Evolutionary conservation across 2,888 invertebrate species (phyloP).

Genomic region (Sarcophaga variegata): DNA sequence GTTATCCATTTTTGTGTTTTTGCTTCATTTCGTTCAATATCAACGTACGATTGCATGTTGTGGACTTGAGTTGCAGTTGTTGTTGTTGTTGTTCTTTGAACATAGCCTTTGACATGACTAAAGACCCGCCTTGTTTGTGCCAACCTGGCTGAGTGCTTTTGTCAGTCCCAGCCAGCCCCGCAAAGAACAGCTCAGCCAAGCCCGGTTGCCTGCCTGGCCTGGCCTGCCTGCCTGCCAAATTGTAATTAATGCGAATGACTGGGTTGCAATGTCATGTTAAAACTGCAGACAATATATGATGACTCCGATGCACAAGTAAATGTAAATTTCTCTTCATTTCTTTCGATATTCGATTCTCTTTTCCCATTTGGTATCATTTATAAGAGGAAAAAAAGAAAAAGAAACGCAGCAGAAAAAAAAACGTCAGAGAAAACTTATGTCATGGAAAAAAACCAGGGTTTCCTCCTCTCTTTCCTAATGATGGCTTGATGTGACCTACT

Average conservation of each 20-base stretch:
- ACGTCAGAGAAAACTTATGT: background rate
- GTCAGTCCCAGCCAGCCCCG: too few species aligned
- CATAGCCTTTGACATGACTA: slow-evolving; percentile 67
- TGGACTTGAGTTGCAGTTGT: slow-evolving; percentile 4
- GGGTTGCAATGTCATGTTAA: slow-evolving; percentile 69
- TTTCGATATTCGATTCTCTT: slow-evolving; percentile 31
- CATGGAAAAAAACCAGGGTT: slow-evolving; percentile 5
- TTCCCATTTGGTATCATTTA: slow-evolving; percentile 44
- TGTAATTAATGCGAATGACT: slow-evolving; percentile 76
- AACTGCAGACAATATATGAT: slow-evolving; percentile 65
- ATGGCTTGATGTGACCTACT: background rate
- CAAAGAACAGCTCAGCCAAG: background rate
- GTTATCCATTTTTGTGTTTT: slow-evolving; percentile 10
- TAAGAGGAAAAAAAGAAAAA: background rate
- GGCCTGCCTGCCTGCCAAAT: slow-evolving; percentile 71
- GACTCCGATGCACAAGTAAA: slow-evolving; percentile 57
- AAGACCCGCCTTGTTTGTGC: slow-evolving; percentile 68
- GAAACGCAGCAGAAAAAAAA: background rate
- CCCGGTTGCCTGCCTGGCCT: background rate
- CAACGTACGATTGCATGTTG: slow-evolving; percentile 39
- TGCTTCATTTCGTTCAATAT: slow-evolving; percentile 3
- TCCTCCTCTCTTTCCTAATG: slow-evolving; percentile 1
- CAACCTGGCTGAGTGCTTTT: slow-evolving; percentile 50
- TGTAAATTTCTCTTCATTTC: slow-evolving; percentile 51
- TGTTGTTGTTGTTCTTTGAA: slow-evolving; percentile 16